Evolutionary conservation across 2,113 vertebrate species (phyloP).

Genomic region (Myodes glareolus): DNA sequence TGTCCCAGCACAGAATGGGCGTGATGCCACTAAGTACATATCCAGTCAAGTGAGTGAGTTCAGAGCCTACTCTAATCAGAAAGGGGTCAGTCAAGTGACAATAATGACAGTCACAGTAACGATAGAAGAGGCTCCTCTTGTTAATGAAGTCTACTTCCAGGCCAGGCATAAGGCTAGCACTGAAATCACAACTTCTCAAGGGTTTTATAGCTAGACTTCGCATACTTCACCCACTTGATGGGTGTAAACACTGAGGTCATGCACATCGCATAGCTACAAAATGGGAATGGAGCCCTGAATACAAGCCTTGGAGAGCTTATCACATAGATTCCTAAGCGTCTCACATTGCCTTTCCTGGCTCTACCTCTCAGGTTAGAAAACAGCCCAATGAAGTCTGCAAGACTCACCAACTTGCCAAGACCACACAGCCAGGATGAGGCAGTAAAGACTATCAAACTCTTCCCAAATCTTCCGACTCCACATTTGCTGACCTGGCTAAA

Average conservation of each 20-base stretch:
- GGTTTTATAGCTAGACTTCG: not conserved
- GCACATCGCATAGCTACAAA: not conserved
- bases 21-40: not conserved
- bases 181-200: not conserved
- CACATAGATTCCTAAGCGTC: not conserved
- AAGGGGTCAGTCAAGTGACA: not conserved
- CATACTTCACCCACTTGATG: not conserved
- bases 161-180: not conserved
- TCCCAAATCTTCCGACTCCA: not conserved
- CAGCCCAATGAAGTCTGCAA: not conserved
- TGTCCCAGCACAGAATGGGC: not conserved
- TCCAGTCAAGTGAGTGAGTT: not conserved
- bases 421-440: not conserved
- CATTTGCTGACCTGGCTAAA: not conserved
- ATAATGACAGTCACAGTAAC: not conserved
- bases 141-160: not conserved
- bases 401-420: not conserved
- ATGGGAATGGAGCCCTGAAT: not conserved
- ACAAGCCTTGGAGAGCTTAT: not conserved
- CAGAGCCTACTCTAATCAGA: not conserved
- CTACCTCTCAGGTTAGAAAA: not conserved
- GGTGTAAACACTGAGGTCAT: not conserved
- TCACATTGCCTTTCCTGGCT: not conserved
- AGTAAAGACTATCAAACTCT: not conserved
- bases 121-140: not conserved